These are phyloP conservation scores for Euura saliciscinereae DNA, from an alignment of 1,140 invertebrate genomes.

Conservation along the genomic window DNA sequence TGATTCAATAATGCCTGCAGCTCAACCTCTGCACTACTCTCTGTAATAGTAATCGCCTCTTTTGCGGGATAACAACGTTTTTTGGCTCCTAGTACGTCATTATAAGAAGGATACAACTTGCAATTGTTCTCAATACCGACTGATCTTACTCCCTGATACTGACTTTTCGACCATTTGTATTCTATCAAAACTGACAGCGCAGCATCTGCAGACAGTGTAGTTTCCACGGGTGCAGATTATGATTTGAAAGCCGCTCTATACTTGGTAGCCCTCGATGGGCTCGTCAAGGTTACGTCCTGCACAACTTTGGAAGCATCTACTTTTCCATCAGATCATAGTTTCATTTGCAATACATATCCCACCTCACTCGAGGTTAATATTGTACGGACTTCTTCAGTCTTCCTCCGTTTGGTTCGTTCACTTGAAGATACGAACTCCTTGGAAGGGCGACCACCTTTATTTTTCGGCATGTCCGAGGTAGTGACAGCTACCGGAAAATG, in stretches of 20 bases:
- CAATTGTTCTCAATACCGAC: background rate
- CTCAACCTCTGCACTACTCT: constrained; percentile 28
- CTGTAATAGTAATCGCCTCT: constrained; percentile 24
- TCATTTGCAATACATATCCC: too few species aligned
- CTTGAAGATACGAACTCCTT: constrained; percentile 31
- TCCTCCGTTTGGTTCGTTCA: constrained; percentile 40
- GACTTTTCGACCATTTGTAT: constrained; percentile 12
- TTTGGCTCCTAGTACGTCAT: constrained; percentile 27
- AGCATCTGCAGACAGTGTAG: background rate
- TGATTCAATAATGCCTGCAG: constrained; percentile 28
- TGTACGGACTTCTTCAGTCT: constrained; percentile 34
- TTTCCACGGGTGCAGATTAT: background rate
- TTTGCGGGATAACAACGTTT: constrained; percentile 24
- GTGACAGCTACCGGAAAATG: background rate
- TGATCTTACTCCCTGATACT: background rate
- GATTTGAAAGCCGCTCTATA: constrained; percentile 9
- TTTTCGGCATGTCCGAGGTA: background rate
- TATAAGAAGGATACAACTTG: constrained; percentile 18
- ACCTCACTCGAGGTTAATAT: constrained; percentile 17
- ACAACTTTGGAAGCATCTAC: constrained; percentile 14
- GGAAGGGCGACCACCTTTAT: constrained; percentile 24
- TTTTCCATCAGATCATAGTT: constrained; percentile 20
- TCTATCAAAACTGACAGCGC: constrained; percentile 3
- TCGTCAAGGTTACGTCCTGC: constrained; percentile 11
- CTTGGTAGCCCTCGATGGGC: constrained; percentile 1